phyloP scores from a whole-genome alignment of 2,113 vertebrate species.

The Axis porcinus region DNA sequence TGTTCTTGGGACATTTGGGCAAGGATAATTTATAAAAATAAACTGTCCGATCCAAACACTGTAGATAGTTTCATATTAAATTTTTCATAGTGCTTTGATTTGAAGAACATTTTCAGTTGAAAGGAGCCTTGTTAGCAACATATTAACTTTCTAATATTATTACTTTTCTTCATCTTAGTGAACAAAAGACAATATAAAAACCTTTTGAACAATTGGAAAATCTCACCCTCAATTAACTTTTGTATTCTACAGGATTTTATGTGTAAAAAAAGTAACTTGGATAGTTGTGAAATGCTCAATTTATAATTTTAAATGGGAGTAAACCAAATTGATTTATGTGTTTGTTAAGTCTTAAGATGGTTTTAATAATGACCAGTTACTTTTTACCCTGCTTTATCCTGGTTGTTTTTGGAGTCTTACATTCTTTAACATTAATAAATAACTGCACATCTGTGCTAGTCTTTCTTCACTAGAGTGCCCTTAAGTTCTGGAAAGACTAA shows the following conservation, averaged over 20 bases:
- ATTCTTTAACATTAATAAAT: slow-evolving; percentile 29
- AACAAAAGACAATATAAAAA: background rate
- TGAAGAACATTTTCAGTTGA: slow-evolving; percentile 38
- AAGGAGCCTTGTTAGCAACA: background rate
- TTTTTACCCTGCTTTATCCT: slow-evolving; percentile 10
- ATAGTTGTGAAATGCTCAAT: background rate
- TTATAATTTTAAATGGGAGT: background rate
- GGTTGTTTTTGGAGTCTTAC: background rate
- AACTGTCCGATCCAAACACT: slow-evolving; percentile 22
- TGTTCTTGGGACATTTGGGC: slow-evolving; percentile 28
- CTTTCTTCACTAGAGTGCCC: slow-evolving; percentile 15
- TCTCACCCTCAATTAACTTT: slow-evolving; percentile 10
- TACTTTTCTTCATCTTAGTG: background rate
- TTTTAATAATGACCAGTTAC: background rate
- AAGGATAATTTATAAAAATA: slow-evolving; percentile 53
- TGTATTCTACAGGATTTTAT: background rate
- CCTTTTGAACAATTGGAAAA: background rate
- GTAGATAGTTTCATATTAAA: slow-evolving; percentile 32
- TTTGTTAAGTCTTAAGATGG: background rate
- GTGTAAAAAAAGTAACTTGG: background rate
- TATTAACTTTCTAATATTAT: slow-evolving; percentile 37
- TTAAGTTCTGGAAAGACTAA: slow-evolving; percentile 30
- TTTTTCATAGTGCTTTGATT: slow-evolving; percentile 12
- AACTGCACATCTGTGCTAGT: background rate
- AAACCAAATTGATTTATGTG: background rate